Percentiles rank a stretch among this genome's conserved stretches.
These are phyloP conservation scores for Atherix ibis DNA, from an alignment of 2,888 invertebrate genomes.

Conservation along the genomic window DNA sequence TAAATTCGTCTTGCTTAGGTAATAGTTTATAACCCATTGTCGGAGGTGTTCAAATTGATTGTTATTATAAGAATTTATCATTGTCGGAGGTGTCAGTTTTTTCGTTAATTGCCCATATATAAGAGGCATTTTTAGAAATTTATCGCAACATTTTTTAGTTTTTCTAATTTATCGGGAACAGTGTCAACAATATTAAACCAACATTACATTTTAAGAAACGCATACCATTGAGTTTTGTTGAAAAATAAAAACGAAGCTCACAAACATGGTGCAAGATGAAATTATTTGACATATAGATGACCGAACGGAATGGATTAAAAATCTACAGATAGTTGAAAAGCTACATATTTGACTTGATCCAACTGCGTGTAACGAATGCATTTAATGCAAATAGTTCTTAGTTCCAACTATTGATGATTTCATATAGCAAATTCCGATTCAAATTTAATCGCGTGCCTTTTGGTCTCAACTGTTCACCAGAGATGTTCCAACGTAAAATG, in stretches of 20 bases:
- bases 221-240: conserved; percentile 7
- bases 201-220: conserved; percentile 11
- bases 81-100: too few species aligned
- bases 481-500: conserved; percentile 19
- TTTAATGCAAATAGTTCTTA: conserved; percentile 16
- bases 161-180: too few species aligned
- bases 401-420: conserved; percentile 17
- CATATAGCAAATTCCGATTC: conserved; percentile 9
- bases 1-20: too few species aligned
- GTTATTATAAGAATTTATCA: too few species aligned
- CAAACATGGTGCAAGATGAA: conserved; percentile 7
- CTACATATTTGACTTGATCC: conserved; percentile 8
- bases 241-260: conserved; percentile 8
- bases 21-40: too few species aligned
- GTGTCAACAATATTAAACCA: too few species aligned
- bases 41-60: too few species aligned
- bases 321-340: conserved; percentile 15
- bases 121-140: too few species aligned
- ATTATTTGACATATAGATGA: conserved; percentile 14
- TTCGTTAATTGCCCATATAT: too few species aligned
- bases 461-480: conserved; percentile 8
- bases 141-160: too few species aligned
- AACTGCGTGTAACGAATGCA: conserved; percentile 14
- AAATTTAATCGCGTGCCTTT: conserved; percentile 8
- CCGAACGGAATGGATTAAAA: conserved; percentile 15